Evolutionary conservation across 2,113 vertebrate genomes (phyloP).

Genomic region (Stomatorhinus ivindoensis): DNA sequence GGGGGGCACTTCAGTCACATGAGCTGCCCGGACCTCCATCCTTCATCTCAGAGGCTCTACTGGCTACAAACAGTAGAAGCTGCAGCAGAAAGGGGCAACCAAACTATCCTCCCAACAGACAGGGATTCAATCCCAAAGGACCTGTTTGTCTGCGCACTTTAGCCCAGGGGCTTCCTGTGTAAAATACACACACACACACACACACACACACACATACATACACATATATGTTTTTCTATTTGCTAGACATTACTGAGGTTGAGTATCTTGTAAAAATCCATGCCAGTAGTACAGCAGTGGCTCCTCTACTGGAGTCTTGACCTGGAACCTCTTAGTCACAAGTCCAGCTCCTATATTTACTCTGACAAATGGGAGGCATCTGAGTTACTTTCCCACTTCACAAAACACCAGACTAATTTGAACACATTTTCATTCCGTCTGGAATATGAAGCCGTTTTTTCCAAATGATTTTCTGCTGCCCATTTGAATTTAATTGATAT

Average conservation of each 20-base stretch:
- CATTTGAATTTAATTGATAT: background rate
- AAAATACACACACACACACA: too few relatives aligned
- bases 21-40: background rate
- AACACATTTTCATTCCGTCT: background rate
- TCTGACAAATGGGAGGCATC: background rate
- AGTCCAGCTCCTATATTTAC: background rate
- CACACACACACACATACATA: background rate
- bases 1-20: background rate
- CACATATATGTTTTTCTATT: background rate
- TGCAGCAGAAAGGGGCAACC: background rate
- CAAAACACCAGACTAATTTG: background rate
- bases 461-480: background rate
- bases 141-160: background rate
- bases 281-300: background rate
- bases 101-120: background rate
- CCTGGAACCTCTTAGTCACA: background rate
- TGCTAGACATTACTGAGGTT: background rate
- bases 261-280: background rate
- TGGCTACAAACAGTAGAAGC: background rate
- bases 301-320: background rate
- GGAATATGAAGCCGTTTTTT: background rate
- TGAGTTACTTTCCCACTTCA: background rate
- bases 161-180: too few relatives aligned
- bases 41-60: background rate
- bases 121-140: background rate